Evolutionary conservation across 2,113 vertebrate species (phyloP).

Genomic region (Glareola pratincola): DNA sequence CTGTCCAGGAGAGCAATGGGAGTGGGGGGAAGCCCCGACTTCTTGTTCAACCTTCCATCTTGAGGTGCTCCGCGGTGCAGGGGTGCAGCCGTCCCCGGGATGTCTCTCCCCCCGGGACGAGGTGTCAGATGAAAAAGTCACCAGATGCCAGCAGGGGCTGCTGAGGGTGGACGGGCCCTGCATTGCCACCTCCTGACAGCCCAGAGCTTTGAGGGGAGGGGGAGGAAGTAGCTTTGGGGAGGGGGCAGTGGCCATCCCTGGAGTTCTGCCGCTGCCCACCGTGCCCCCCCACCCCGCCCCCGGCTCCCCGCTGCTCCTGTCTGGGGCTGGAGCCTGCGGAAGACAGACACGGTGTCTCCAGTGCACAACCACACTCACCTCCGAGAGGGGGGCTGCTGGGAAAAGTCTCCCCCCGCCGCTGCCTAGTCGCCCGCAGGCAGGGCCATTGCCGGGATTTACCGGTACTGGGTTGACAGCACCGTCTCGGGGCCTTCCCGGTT

Average conservation of each 20-base stretch:
- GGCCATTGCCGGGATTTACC: background rate
- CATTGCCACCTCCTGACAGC: background rate
- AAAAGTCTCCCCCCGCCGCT: background rate
- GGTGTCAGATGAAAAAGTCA: background rate
- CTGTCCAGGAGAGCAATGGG: background rate
- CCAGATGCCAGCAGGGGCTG: background rate
- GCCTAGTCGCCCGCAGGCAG: background rate
- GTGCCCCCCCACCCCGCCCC: background rate
- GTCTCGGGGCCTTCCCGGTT: background rate
- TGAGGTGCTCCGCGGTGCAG: rapidly evolving
- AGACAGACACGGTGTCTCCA: conserved; percentile 42
- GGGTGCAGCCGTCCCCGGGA: background rate
- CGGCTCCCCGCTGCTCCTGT: rapidly evolving
- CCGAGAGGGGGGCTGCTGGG: conserved; percentile 29
- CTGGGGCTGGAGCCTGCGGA: conserved; percentile 1
- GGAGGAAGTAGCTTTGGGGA: background rate
- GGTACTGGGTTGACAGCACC: background rate
- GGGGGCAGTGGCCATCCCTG: rapidly evolving
- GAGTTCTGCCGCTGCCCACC: background rate
- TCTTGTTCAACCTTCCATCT: rapidly evolving
- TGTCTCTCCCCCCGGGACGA: rapidly evolving
- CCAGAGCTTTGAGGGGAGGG: background rate
- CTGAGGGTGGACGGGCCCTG: rapidly evolving
- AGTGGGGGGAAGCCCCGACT: background rate
- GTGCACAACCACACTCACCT: conserved; percentile 7